These are phyloP conservation scores for Sthenelais limicola DNA, from an alignment of 2,888 invertebrate species.

Conservation along the genomic window DNA sequence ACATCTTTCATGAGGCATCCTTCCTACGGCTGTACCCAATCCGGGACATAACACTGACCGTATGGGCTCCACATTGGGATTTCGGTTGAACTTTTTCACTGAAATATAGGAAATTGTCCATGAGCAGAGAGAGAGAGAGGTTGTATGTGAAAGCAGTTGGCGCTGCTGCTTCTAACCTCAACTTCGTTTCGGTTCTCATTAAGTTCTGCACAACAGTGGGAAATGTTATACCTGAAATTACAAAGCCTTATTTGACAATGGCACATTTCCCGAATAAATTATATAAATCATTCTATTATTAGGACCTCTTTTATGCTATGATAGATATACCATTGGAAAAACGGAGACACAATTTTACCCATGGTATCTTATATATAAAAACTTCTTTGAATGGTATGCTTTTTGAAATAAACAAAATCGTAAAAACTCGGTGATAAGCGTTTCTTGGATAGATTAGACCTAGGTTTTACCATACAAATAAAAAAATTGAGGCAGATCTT, in stretches of 20 bases:
- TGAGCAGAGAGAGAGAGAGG: no score
- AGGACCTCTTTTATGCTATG: not conserved
- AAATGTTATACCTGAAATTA: no score
- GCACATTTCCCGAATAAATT: no score
- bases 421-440: not conserved
- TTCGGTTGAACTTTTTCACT: conserved; percentile 59
- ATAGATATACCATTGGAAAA: not conserved
- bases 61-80: conserved; percentile 53
- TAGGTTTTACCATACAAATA: not conserved
- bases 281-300: not conserved
- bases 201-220: no score
- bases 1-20: conserved; percentile 59
- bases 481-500: no score
- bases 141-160: no score
- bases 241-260: no score
- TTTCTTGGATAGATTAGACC: conserved; percentile 1
- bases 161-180: no score
- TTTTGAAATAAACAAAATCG: no score
- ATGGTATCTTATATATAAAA: not conserved
- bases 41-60: conserved; percentile 63
- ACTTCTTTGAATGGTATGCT: not conserved
- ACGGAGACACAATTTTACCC: no score
- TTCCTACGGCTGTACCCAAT: conserved; percentile 63
- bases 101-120: conserved; percentile 15
- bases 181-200: no score